Evolutionary conservation across 2,797 vertebrate species (phyloP).

Genomic region (Cryptoprocta ferox): DNA sequence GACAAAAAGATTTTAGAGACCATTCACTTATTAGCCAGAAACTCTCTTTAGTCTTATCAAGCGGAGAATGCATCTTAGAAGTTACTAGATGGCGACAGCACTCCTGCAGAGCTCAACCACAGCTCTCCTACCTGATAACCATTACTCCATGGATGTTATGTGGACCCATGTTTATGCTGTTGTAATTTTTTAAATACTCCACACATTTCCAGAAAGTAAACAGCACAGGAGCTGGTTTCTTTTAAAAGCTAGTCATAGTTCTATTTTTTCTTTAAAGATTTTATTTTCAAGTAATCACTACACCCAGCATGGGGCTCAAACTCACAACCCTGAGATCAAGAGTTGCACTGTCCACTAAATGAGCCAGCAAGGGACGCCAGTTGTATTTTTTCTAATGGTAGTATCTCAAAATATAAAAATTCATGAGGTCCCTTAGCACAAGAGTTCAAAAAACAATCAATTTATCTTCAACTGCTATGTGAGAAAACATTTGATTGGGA

Average conservation of each 20-base stretch:
- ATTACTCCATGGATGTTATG: neutral
- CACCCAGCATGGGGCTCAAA: neutral
- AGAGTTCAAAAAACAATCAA: neutral
- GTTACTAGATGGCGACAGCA: neutral
- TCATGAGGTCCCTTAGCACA: neutral
- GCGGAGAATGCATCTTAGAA: neutral
- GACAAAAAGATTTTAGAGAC: neutral
- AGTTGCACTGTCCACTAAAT: neutral
- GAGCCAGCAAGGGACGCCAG: neutral
- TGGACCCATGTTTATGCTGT: neutral
- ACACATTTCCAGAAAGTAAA: slow-evolving; percentile 4
- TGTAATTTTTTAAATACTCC: slow-evolving; percentile 25
- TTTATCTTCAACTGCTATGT: neutral
- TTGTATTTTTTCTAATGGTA: neutral
- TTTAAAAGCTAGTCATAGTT: neutral
- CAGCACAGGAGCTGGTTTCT: neutral
- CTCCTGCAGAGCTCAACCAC: neutral
- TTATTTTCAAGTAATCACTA: neutral
- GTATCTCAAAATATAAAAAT: slow-evolving; percentile 43
- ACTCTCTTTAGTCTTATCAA: neutral
- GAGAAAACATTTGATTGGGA: neutral
- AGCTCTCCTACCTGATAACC: neutral
- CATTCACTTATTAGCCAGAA: neutral
- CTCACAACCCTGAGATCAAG: neutral
- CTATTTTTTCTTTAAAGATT: neutral